Conservation (phyloP, 2,888 invertebrate genomes). For the Oscheius sp. region DNA sequence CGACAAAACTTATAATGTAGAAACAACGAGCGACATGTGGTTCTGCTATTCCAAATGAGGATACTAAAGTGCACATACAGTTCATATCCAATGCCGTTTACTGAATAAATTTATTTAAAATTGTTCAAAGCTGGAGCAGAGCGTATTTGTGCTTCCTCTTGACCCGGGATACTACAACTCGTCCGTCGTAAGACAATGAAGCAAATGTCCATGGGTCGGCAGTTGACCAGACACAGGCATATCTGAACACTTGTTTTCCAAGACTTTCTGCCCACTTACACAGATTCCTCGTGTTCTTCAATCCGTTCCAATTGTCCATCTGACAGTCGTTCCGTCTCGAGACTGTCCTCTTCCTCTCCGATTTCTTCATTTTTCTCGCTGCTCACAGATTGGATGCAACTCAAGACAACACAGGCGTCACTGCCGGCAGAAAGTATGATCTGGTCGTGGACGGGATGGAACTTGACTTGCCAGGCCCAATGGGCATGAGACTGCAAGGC, state of each 20-base stretch:
- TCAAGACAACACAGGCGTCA: conserved; percentile 90
- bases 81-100: too few relatives aligned
- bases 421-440: conserved; percentile 91
- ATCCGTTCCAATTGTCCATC: conserved; percentile 83
- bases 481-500: conserved; percentile 78
- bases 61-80: too few relatives aligned
- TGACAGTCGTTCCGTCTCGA: conserved; percentile 74
- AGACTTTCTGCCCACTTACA: conserved; percentile 78
- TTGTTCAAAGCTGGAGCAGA: conserved; percentile 54
- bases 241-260: conserved; percentile 34
- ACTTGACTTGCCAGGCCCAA: conserved; percentile 80
- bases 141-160: conserved; percentile 62
- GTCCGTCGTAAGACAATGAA: conserved; percentile 95
- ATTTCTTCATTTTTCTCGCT: conserved; percentile 44
- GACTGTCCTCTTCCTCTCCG: conserved; percentile 40
- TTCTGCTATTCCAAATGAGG: too few relatives aligned
- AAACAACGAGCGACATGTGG: too few relatives aligned
- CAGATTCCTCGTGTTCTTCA: conserved; percentile 97
- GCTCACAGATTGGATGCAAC: conserved; percentile 73
- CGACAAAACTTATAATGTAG: too few relatives aligned
- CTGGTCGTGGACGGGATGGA: conserved; percentile 97
- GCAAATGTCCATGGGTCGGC: conserved; percentile 99
- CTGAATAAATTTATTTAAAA: neutral
- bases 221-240: conserved; percentile 92
- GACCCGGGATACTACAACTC: conserved; percentile 82